phyloP scores from a whole-genome alignment of 2,113 vertebrate species.

The Fukomys damarensis region DNA sequence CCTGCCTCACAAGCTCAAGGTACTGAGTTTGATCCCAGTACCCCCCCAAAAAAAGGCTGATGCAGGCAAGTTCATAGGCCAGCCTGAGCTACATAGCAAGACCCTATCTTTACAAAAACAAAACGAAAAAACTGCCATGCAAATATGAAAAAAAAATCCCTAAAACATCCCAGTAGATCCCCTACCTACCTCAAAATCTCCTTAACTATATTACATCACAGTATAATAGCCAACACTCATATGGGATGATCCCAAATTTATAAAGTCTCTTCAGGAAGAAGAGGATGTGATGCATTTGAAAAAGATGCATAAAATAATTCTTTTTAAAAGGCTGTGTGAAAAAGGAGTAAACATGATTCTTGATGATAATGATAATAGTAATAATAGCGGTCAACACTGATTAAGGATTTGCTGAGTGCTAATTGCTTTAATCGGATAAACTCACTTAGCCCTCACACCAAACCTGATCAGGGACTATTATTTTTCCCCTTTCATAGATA shows the following conservation, averaged over 20 bases:
- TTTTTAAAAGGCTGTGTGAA: neutral
- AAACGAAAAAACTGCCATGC: neutral
- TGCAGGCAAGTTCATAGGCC: neutral
- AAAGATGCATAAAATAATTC: neutral
- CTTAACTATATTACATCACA: neutral
- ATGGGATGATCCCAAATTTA: neutral
- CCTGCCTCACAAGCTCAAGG: too few species aligned
- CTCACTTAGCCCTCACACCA: neutral
- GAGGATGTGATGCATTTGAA: slow-evolving; percentile 16
- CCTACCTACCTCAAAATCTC: neutral
- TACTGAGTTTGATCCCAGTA: too few species aligned
- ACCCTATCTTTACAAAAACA: neutral
- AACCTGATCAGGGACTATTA: neutral
- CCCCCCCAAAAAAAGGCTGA: neutral
- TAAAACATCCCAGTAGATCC: neutral
- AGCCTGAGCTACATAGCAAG: neutral
- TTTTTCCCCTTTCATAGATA: neutral
- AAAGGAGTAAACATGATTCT: neutral
- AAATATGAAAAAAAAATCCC: neutral
- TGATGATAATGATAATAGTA: neutral
- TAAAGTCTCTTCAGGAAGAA: neutral
- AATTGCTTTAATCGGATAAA: slow-evolving; percentile 47
- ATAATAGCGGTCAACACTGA: neutral
- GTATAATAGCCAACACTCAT: neutral
- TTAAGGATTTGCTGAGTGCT: neutral